Percentiles rank a stretch among this genome's conserved stretches.
These are phyloP conservation scores for Plodia interpunctella DNA, from an alignment of 1,140 invertebrate genomes.

Conservation along the genomic window DNA sequence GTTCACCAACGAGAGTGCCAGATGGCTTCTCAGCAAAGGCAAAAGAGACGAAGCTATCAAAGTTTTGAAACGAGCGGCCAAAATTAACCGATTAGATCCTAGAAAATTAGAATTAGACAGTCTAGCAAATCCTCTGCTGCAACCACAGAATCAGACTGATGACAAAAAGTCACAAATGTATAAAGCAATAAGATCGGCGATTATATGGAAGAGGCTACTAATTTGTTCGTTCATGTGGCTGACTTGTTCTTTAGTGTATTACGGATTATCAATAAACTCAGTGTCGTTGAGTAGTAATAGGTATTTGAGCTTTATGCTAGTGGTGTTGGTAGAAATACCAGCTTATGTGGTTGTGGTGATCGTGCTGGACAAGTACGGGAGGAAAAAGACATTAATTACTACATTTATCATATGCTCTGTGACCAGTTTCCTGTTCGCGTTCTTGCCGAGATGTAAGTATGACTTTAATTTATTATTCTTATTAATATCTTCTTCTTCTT, in stretches of 20 bases:
- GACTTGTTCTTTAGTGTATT: slow-evolving; percentile 87
- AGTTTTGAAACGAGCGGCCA: slow-evolving; percentile 83
- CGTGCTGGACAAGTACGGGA: slow-evolving; percentile 81
- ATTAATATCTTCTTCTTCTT: background rate
- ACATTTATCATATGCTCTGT: slow-evolving; percentile 58
- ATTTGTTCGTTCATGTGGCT: slow-evolving; percentile 85
- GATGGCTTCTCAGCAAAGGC: slow-evolving; percentile 89
- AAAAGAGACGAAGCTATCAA: slow-evolving; percentile 82
- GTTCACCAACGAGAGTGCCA: slow-evolving; percentile 90
- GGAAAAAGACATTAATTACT: slow-evolving; percentile 70
- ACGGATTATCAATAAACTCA: slow-evolving; percentile 89
- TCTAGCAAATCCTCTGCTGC: slow-evolving; percentile 64
- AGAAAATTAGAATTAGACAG: slow-evolving; percentile 77
- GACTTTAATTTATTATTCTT: slow-evolving; percentile 4
- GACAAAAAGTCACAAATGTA: slow-evolving; percentile 57
- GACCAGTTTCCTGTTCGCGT: slow-evolving; percentile 64
- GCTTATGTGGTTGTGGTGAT: slow-evolving; percentile 83
- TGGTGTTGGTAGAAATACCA: slow-evolving; percentile 84
- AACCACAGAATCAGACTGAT: slow-evolving; percentile 36
- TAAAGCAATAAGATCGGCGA: slow-evolving; percentile 75
- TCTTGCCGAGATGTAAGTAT: slow-evolving; percentile 69
- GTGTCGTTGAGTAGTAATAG: slow-evolving; percentile 83
- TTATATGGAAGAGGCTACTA: slow-evolving; percentile 80
- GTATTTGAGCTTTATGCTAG: slow-evolving; percentile 84
- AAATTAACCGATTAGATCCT: slow-evolving; percentile 82